Base-by-base conservation (phyloP, 2,797 vertebrate species). In the Sebastes goodei region DNA sequence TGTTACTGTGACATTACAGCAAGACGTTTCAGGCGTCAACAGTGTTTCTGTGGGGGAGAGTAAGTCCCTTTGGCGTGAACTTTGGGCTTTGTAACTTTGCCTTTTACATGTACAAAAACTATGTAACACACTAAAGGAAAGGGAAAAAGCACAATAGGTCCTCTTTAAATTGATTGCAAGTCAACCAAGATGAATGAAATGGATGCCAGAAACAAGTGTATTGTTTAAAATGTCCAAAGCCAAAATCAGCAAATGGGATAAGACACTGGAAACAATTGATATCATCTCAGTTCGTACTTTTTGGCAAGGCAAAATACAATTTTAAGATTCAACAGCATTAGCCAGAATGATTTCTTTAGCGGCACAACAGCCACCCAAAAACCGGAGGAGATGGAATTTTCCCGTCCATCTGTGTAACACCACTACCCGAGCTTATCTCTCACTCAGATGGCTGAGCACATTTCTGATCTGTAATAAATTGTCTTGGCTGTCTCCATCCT, bases 391-490 rank as follows among this genome's bases (percentile, higher is more conserved):
- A 62, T 55, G 46, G 32, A 65, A 38, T 68, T 66, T 76, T 46
- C 21, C 42, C 53, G 2, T 68, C 64, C 5, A n/a, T 33, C 71
- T 68, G 17, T 55, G 42, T 10, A 66, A 55, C 35, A 14, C 38
- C 42, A 21, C 49, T 21, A 64, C 69, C 78, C 78, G 49, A 80
- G 61, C 76, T 84, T 60, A 81, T 86, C 57, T 66, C 57, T 60
- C 14, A 1, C 66, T 76, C 66, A 53, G 70, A 76, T 69, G 78
- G 30, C 72, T 76, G 73, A 68, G 52, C 78, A 73, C 30, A 83
- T 83, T 85, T 85, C 55, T 83, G 78, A 85, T 71, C 53, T 69
- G 59, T 52, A 59, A 81, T 80, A 84, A 76, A 85, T 88, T 60
- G 52, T 65, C 70, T 85, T 32, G 55, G 55, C 62, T 66, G 20